Evolutionary conservation across 2,113 vertebrate genomes (phyloP).

Genomic region (Chloebia gouldiae): DNA sequence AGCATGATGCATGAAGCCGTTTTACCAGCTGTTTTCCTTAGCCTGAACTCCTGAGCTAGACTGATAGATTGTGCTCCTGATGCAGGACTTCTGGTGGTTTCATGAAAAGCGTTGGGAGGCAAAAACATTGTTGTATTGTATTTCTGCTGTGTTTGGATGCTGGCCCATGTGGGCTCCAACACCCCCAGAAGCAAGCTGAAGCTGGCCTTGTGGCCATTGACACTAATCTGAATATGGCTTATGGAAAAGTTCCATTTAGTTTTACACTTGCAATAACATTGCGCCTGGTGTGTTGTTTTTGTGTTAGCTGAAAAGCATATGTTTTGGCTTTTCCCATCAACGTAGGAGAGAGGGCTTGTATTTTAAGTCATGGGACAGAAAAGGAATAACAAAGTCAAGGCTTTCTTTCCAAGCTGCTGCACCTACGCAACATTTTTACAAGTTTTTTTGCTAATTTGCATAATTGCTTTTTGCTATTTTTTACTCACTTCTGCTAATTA

Average conservation of each 20-base stretch:
- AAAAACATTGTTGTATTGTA: slow-evolving; percentile 36
- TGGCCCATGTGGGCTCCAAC: slow-evolving; percentile 19
- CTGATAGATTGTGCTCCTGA: not conserved
- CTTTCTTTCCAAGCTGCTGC: slow-evolving; percentile 5
- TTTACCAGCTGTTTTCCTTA: not conserved
- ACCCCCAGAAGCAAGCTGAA: slow-evolving; percentile 51
- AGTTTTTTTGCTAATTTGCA: not conserved
- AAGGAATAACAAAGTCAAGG: slow-evolving; percentile 20
- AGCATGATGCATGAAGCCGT: not conserved
- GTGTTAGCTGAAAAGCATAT: slow-evolving; percentile 23
- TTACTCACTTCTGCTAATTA: not conserved
- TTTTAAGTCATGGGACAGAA: slow-evolving; percentile 45
- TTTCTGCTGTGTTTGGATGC: slow-evolving; percentile 52
- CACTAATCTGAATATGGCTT: slow-evolving; percentile 33
- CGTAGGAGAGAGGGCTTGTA: slow-evolving; percentile 25
- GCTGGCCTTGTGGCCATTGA: slow-evolving; percentile 45
- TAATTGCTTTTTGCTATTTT: not conserved
- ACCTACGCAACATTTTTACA: not conserved
- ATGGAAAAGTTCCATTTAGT: not conserved
- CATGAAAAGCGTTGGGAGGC: not conserved
- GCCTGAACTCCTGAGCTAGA: slow-evolving; percentile 13
- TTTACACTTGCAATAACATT: slow-evolving; percentile 32
- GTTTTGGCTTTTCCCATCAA: slow-evolving; percentile 49
- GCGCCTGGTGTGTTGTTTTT: slow-evolving; percentile 25
- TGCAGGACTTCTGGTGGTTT: slow-evolving; percentile 59